Conservation (phyloP, 2,888 invertebrate genomes). For the Orchesellides sinensis region DNA sequence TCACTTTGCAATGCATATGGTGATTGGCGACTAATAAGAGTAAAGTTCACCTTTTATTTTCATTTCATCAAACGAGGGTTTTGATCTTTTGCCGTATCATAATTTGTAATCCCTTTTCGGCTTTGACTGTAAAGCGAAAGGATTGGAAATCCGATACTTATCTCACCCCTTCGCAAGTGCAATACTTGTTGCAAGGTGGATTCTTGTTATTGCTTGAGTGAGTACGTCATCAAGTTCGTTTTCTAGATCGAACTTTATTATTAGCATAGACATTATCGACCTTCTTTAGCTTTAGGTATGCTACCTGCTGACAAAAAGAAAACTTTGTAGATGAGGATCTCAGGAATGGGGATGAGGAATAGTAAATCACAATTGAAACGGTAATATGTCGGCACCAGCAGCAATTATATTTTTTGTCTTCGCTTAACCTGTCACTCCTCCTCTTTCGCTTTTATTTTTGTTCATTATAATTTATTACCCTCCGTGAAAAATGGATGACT, state of each 20-base stretch:
- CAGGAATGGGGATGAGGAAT: no score
- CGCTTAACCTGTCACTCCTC: constrained; percentile 28
- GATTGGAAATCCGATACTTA: no score
- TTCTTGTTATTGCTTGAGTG: no score
- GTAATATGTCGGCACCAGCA: constrained; percentile 32
- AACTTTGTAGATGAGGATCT: constrained; percentile 24
- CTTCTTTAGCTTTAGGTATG: constrained; percentile 17
- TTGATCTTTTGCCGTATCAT: constrained; percentile 42
- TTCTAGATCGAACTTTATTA: neutral
- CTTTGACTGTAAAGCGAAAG: neutral
- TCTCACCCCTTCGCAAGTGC: no score
- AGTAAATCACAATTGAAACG: constrained; percentile 38
- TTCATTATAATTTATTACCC: constrained; percentile 38
- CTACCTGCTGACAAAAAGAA: constrained; percentile 43
- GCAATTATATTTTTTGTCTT: constrained; percentile 42
- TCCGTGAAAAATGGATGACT: constrained; percentile 58
- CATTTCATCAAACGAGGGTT: constrained; percentile 23
- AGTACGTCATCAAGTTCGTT: neutral
- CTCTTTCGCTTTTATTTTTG: constrained; percentile 54
- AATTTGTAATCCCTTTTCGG: constrained; percentile 25
- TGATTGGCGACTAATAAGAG: neutral
- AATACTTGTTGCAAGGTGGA: no score
- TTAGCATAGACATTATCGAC: neutral
- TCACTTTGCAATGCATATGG: neutral
- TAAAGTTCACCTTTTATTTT: constrained; percentile 9